A percentile compares a stretch with the other conserved stretches of the same genome.
phyloP scores from a whole-genome alignment of 2,113 vertebrate species.

The Casuarius casuarius region DNA sequence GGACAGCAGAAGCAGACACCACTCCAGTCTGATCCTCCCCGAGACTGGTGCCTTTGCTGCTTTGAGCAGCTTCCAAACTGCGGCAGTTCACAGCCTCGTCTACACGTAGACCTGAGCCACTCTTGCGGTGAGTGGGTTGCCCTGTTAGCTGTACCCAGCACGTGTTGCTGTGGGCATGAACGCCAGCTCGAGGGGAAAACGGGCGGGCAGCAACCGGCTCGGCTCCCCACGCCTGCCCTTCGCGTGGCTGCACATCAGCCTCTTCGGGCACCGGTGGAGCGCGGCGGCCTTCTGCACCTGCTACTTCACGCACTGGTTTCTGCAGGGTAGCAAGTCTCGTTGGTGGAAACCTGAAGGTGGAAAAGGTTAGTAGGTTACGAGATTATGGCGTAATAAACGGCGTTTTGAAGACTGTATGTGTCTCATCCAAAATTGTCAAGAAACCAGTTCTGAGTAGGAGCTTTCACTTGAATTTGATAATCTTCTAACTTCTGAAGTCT shows the following conservation, averaged over 20 bases:
- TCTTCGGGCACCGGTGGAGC: not conserved
- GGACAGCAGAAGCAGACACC: not conserved
- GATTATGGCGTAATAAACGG: not conserved
- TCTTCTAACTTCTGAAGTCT: not conserved
- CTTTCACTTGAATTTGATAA: not conserved
- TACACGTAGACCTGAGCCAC: too few relatives aligned
- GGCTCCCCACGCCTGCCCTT: fast-evolving
- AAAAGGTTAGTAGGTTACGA: too few relatives aligned
- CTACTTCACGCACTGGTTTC: fast-evolving
- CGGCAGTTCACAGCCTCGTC: not conserved
- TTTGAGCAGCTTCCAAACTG: not conserved
- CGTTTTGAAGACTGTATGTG: not conserved
- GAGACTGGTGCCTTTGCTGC: not conserved
- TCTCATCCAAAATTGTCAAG: not conserved
- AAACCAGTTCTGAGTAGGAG: not conserved
- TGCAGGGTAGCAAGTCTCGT: not conserved
- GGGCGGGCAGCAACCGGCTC: fast-evolving
- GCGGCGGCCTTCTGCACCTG: fast-evolving
- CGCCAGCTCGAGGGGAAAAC: not conserved
- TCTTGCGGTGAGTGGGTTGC: too few relatives aligned
- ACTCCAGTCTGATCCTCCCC: not conserved
- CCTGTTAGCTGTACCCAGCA: fast-evolving
- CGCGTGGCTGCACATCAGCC: fast-evolving
- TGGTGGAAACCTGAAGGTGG: not conserved
- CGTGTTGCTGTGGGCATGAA: not conserved